Percentiles rank a stretch among this genome's conserved stretches.
phyloP scores from a whole-genome alignment of 2,797 vertebrate genomes.

The Basileuterus tristriatus region DNA sequence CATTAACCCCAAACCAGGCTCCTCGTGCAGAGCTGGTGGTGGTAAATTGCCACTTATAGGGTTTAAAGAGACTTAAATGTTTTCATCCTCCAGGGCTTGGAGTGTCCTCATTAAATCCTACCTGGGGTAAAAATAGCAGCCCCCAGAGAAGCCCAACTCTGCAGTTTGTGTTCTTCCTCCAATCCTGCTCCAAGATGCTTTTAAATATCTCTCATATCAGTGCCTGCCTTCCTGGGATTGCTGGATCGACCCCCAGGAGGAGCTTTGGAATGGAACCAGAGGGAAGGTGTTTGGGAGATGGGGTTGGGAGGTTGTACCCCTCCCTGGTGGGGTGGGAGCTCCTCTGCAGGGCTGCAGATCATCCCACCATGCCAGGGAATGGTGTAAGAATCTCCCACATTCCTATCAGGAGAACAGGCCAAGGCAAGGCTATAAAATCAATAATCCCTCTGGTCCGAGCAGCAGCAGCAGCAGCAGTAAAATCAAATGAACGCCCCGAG shows the following conservation, averaged over 20 bases:
- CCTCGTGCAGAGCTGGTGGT: background rate
- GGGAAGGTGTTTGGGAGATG: background rate
- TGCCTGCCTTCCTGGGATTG: background rate
- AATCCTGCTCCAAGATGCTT: background rate
- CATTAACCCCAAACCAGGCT: background rate
- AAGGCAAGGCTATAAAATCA: background rate
- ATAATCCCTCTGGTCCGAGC: background rate
- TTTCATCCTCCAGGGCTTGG: background rate
- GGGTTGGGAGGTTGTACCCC: fast-evolving
- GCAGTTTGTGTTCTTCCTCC: background rate
- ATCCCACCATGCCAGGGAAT: background rate
- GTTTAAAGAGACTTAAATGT: background rate
- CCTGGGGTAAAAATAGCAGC: background rate
- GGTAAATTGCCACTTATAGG: background rate
- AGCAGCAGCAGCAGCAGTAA: slow-evolving; percentile 23
- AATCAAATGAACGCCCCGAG: background rate
- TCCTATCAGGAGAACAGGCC: background rate
- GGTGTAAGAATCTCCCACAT: background rate
- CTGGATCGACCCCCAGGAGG: fast-evolving
- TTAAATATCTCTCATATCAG: background rate
- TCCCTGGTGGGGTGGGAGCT: background rate
- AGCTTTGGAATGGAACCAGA: background rate
- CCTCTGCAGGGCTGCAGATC: background rate
- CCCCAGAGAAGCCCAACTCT: background rate
- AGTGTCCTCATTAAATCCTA: background rate